Conservation (phyloP, 1,140 invertebrate genomes). For the Laupala kohalensis region DNA sequence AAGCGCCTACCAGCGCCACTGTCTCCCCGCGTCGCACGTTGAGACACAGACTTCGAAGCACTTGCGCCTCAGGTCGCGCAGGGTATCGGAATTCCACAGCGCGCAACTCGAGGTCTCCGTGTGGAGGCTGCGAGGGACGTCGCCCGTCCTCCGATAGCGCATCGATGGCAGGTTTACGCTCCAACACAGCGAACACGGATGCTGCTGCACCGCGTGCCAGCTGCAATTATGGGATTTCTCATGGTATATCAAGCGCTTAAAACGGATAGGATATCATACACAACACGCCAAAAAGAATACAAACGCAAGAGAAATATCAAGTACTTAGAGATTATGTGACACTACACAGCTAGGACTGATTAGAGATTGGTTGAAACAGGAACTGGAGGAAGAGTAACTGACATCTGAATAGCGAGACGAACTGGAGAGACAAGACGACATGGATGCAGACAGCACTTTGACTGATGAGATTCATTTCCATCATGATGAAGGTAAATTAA, state of each 20-base stretch:
- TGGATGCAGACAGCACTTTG: too few relatives aligned
- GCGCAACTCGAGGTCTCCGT: slow-evolving; percentile 64
- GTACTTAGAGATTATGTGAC: background rate
- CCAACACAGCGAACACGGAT: slow-evolving; percentile 69
- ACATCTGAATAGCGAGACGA: too few relatives aligned
- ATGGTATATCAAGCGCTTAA: too few relatives aligned
- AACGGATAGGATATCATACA: too few relatives aligned
- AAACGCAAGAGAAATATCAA: background rate
- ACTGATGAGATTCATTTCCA: too few relatives aligned
- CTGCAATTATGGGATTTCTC: too few relatives aligned
- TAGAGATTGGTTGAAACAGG: too few relatives aligned
- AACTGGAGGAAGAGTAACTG: too few relatives aligned
- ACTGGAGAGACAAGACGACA: too few relatives aligned
- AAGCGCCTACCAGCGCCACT: slow-evolving; percentile 77
- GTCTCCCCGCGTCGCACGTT: slow-evolving; percentile 64
- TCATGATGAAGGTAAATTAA: too few relatives aligned
- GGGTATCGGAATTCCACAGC: slow-evolving; percentile 77
- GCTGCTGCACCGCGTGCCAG: slow-evolving; percentile 67
- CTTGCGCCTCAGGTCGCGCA: slow-evolving; percentile 56
- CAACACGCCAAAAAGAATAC: background rate
- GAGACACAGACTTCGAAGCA: slow-evolving; percentile 56
- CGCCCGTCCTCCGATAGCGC: slow-evolving; percentile 50
- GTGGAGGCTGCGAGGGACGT: slow-evolving; percentile 38
- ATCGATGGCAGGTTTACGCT: slow-evolving; percentile 67
- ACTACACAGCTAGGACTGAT: too few relatives aligned